phyloP scores from a whole-genome alignment of 2,888 invertebrate genomes.

The Mycogona germanica region DNA sequence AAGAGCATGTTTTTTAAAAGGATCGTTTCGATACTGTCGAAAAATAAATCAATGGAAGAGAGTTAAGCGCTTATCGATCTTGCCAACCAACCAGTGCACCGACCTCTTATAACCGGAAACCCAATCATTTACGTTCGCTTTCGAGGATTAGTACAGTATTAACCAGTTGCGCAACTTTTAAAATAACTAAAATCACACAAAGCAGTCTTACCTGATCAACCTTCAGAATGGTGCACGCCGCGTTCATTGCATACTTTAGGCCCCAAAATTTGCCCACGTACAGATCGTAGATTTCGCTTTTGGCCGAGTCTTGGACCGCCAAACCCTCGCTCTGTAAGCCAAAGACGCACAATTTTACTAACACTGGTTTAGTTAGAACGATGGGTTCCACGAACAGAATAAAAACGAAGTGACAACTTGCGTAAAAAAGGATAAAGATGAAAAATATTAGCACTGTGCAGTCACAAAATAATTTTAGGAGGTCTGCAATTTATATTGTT shows the following conservation, averaged over 20 bases:
- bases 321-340: conserved; percentile 45
- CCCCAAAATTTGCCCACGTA: conserved; percentile 84
- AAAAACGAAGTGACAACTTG: too few species aligned
- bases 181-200: neutral
- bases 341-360: neutral
- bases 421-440: conserved; percentile 12
- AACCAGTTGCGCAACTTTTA: neutral
- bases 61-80: too few species aligned
- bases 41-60: too few species aligned
- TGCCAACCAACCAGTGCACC: too few species aligned
- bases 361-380: neutral
- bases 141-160: neutral
- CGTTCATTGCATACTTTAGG: conserved; percentile 86
- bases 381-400: too few species aligned
- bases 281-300: conserved; percentile 68
- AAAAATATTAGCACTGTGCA: too few species aligned
- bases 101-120: too few species aligned
- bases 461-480: too few species aligned
- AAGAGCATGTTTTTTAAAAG: too few species aligned
- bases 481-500: too few species aligned
- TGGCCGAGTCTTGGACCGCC: conserved; percentile 57
- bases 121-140: too few species aligned
- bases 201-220: conserved; percentile 60
- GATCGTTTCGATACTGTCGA: too few species aligned
- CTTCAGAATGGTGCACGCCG: conserved; percentile 80